Base-by-base conservation (phyloP, 2,113 vertebrate genomes). In the Gambusia holbrooki region DNA sequence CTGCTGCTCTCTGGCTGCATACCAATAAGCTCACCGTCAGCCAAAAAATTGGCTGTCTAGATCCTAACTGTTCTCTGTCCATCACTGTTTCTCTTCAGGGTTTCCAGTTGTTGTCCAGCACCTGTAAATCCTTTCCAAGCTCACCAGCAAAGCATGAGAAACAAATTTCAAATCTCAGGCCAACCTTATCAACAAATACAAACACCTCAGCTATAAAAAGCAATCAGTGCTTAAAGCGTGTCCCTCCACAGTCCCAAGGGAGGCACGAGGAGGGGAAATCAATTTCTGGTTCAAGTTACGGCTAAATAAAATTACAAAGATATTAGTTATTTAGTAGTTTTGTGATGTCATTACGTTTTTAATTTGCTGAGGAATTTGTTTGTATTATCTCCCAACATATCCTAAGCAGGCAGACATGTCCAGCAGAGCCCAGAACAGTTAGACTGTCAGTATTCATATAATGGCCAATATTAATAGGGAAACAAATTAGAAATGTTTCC, bases 151-250 rank as follows among this genome's bases (percentile, higher is more conserved):
- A 11, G 17, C 2, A 15, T 29, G 27, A 19, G 28, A 28, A 15
- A 40, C 51, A 22, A n/a, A 10, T 74, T 72, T 65, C 7, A 67
- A 70, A 81, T 66, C 60, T 58, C 65, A 62, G 66, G 68, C 42
- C 54, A 1, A 32, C n/a, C 62, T 75, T 86, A 81, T 84, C 79
- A 13, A 25, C 54, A 37, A 54, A 30, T 25, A 22, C 62, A 73
- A 77, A 76, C 30, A 81, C 65, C 33, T 81, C 72, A 8, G 73
- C 83, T 85, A 85, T 85, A 88, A 89, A 90, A 84, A 86, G 81
- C 75, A 85, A 85, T 64, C 62, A 70, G 80, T 35, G 80, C n/a
- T 61, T 67, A 66, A 76, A 78, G 29, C 28, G 65, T 74, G 62
- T 76, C 68, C 15, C 62, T 58, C 15, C 14, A 58, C 40, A 71